Percentiles rank a stretch among this genome's conserved stretches.
phyloP scores from a whole-genome alignment of 2,888 invertebrate genomes.

The Drosophila engyochracea region DNA sequence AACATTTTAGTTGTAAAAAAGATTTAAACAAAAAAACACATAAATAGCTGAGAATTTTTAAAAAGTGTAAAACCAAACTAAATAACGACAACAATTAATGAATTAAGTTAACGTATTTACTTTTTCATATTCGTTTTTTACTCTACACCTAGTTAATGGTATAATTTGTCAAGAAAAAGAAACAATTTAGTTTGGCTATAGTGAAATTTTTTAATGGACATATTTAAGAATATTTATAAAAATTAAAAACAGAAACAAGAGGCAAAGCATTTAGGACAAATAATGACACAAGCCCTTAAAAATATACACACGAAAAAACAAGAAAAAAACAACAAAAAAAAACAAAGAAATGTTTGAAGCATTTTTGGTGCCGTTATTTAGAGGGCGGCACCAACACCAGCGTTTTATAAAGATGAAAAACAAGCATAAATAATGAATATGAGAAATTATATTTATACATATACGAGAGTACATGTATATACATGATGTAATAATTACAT shows the following conservation, averaged over 20 bases:
- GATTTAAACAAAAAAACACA: background rate
- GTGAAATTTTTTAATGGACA: slow-evolving; percentile 56
- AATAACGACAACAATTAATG: slow-evolving; percentile 38
- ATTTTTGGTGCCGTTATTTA: slow-evolving; percentile 75
- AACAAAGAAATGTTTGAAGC: slow-evolving; percentile 76
- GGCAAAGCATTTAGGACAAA: slow-evolving; percentile 77
- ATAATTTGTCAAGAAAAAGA: slow-evolving; percentile 52
- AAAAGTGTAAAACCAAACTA: slow-evolving; percentile 30
- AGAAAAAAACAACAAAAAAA: slow-evolving; percentile 37
- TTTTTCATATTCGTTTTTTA: slow-evolving; percentile 74
- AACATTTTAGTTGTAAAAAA: slow-evolving; percentile 65
- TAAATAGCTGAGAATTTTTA: slow-evolving; percentile 60
- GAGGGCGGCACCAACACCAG: slow-evolving; percentile 72
- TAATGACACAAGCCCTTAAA: slow-evolving; percentile 60
- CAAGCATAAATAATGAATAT: slow-evolving; percentile 13
- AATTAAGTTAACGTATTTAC: slow-evolving; percentile 61
- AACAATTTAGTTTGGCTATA: slow-evolving; percentile 61
- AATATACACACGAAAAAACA: slow-evolving; percentile 32
- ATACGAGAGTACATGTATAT: slow-evolving; percentile 50
- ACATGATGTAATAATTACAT: slow-evolving; percentile 74
- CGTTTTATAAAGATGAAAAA: slow-evolving; percentile 65
- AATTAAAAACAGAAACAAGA: slow-evolving; percentile 32
- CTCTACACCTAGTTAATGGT: slow-evolving; percentile 69
- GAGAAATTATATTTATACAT: slow-evolving; percentile 48
- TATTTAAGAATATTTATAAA: slow-evolving; percentile 50